These are phyloP conservation scores for Pseudococcus viburni DNA, from an alignment of 2,888 invertebrate genomes.

Conservation along the genomic window DNA sequence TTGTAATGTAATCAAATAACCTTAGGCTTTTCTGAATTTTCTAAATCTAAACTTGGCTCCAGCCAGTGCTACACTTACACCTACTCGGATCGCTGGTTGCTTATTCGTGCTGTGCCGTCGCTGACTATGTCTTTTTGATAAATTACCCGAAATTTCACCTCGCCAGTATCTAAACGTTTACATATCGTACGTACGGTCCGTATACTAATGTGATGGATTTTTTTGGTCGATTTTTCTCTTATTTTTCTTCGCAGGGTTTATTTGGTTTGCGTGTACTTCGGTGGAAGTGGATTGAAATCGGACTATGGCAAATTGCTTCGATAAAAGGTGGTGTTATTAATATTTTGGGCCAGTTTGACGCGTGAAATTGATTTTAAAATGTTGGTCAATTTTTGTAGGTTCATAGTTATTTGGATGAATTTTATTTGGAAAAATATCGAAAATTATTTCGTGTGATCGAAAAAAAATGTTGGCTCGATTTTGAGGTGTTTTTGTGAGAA, in stretches of 20 bases:
- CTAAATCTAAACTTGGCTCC: not conserved
- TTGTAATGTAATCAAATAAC: constrained; percentile 57
- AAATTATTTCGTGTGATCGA: too few species aligned
- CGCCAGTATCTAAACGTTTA: not conserved
- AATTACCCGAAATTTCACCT: constrained; percentile 32
- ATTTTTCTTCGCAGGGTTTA: not conserved
- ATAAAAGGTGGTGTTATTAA: too few species aligned
- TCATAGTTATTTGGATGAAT: too few species aligned
- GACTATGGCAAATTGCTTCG: not conserved
- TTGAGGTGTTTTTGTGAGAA: too few species aligned
- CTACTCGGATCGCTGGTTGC: not conserved
- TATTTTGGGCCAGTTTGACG: too few species aligned
- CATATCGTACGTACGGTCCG: not conserved
- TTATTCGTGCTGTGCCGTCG: not conserved
- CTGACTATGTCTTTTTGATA: not conserved
- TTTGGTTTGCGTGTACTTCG: not conserved
- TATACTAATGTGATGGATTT: constrained; percentile 19
- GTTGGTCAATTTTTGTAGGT: too few species aligned
- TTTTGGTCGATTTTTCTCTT: not conserved
- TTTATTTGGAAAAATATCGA: too few species aligned
- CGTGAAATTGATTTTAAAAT: too few species aligned
- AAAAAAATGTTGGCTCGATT: too few species aligned
- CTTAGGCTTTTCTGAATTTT: constrained; percentile 51
- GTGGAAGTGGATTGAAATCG: not conserved
- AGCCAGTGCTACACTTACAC: not conserved